These are phyloP conservation scores for Eubasilissa splendida DNA, from an alignment of 2,888 invertebrate genomes.

Conservation along the genomic window DNA sequence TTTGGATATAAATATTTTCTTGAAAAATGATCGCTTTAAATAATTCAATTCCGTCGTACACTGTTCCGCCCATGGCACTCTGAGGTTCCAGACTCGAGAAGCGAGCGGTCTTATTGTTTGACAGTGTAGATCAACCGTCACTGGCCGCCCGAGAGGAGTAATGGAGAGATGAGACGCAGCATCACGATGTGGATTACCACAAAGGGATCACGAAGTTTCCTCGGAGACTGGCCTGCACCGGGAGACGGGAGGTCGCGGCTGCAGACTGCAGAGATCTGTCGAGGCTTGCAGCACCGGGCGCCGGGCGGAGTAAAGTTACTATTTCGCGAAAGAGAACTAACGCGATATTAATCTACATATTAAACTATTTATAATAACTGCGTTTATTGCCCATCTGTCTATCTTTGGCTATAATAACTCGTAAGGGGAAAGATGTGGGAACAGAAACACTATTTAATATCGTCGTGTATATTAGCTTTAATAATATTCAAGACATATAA, in stretches of 20 bases:
- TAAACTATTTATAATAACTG: not conserved
- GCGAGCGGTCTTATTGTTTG: not conserved
- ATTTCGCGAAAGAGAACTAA: not conserved
- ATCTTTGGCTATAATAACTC: too few relatives aligned
- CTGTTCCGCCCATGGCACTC: not conserved
- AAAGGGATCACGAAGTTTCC: slow-evolving; percentile 37
- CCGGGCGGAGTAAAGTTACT: not conserved
- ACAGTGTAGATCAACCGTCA: not conserved
- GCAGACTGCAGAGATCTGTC: not conserved
- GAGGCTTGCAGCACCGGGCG: not conserved
- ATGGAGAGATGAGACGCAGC: slow-evolving; percentile 34
- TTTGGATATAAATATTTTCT: too few relatives aligned
- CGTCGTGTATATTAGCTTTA: too few relatives aligned
- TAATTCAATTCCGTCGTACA: too few relatives aligned
- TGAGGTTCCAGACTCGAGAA: not conserved
- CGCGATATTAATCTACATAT: not conserved
- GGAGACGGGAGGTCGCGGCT: slow-evolving; percentile 16
- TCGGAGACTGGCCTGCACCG: not conserved
- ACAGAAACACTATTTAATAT: too few relatives aligned
- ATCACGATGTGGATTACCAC: slow-evolving; percentile 46
- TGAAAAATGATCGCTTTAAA: too few relatives aligned
- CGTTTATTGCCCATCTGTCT: not conserved
- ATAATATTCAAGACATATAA: too few relatives aligned
- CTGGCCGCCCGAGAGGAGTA: slow-evolving; percentile 3
- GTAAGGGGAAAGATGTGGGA: too few relatives aligned